Evolutionary conservation across 1,140 invertebrate species (phyloP).

Genomic region (Nasonia giraulti): DNA sequence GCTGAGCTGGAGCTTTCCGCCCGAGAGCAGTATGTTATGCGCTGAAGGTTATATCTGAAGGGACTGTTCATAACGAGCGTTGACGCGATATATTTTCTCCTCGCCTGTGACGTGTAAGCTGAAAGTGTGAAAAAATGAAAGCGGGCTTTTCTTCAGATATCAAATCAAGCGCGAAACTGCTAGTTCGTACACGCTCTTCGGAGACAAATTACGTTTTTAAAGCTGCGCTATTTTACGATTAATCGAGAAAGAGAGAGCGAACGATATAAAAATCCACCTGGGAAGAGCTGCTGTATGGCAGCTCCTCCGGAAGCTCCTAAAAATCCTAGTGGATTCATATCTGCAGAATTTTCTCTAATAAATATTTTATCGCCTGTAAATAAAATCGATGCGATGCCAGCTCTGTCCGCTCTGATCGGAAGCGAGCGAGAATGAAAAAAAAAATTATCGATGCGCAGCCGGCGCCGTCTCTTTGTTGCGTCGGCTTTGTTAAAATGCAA

Average conservation of each 20-base stretch:
- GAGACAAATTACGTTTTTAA: not conserved
- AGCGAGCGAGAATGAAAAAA: not conserved
- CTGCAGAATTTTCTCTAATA: not conserved
- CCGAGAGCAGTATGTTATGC: not conserved
- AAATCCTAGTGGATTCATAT: not conserved
- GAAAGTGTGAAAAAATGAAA: too few species aligned
- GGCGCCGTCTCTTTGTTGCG: too few species aligned
- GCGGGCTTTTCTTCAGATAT: too few species aligned
- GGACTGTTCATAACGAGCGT: not conserved
- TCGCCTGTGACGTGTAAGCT: not conserved
- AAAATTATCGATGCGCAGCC: not conserved
- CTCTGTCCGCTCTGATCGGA: too few species aligned
- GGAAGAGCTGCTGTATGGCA: not conserved
- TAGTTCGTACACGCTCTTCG: not conserved
- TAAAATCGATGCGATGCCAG: not conserved
- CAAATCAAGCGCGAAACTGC: too few species aligned
- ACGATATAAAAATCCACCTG: not conserved
- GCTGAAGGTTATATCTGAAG: not conserved
- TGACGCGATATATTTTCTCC: not conserved
- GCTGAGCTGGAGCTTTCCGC: not conserved
- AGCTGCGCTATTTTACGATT: not conserved
- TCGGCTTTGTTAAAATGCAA: not conserved
- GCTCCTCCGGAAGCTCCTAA: not conserved
- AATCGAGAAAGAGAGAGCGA: not conserved
- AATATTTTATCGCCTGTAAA: not conserved